Evolutionary conservation across 1,140 invertebrate species (phyloP), one percentile per base, ranked within the genome.

Genomic region (Dendroctonus valens): DNA sequence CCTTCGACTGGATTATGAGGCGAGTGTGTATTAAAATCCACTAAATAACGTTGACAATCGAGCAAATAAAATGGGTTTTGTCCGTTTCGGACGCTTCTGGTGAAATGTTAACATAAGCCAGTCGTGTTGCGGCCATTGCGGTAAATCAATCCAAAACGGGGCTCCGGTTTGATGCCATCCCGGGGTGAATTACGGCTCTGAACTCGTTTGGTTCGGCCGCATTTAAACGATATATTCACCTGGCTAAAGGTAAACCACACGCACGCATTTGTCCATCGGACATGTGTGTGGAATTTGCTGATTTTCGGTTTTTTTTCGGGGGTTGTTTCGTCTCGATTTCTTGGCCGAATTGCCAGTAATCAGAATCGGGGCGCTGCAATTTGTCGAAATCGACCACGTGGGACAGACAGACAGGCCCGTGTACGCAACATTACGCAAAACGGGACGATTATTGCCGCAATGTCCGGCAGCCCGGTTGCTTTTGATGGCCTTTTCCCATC

Each of bases 91-190:
- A 67, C 65, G 65, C 65, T 67, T 67, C 58, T 67, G 65, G 65
- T 67, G 65, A 67, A 67, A 67, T 67, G 65, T 67, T 67, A 67
- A 67, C 65, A 67, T 53, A 59, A 59, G 65, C 65, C 58, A 60
- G 65, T 67, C 65, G 65, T 62, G 66, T 68, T 68, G 66, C 59
- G 66, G 66, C 59, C 59, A 65, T 64, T 70, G 68, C 68, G 72
- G 69, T 76, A 76, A 76, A 76, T 76, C 75, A 76, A 75, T 75
- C 72, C 67, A 63, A 67, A 69, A 76, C 73, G 71, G 72, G 69
- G 67, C 26, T 65, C 71, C 69, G 70, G 72, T 76, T 76, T 76
- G 74, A 76, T 75, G 72, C 72, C 72, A 71, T 55, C 52, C 49
- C 61, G 6, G 57, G 57, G 61, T 64, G 58, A 69, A 69, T 69